phyloP scores from a whole-genome alignment of 1,140 invertebrate genomes.

The Heliconius nattereri region DNA sequence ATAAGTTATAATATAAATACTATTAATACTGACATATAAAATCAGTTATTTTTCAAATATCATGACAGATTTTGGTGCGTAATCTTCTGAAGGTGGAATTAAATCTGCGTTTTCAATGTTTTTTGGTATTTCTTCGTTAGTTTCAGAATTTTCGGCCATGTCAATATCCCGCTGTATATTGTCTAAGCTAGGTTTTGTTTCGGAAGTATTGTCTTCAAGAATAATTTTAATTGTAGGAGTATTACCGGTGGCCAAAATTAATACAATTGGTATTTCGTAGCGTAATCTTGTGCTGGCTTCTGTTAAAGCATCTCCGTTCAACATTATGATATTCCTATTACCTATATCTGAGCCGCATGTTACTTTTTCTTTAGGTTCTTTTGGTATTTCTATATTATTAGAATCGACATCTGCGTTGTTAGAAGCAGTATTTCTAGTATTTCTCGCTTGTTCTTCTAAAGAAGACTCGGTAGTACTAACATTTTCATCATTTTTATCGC shows the following conservation, averaged over 20 bases:
- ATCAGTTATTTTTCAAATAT: neutral
- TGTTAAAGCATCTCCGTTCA: slow-evolving; percentile 26
- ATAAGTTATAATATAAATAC: slow-evolving; percentile 1
- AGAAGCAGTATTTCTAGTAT: slow-evolving; percentile 24
- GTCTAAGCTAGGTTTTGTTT: neutral
- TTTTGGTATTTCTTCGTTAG: neutral
- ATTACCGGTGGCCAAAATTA: slow-evolving; percentile 25
- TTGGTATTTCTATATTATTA: slow-evolving; percentile 1
- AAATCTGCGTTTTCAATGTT: neutral
- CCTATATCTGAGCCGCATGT: neutral
- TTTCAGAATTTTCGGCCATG: neutral
- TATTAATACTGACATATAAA: neutral
- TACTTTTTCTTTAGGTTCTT: slow-evolving; percentile 17
- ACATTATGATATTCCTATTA: slow-evolving; percentile 20
- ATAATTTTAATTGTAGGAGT: slow-evolving; percentile 34
- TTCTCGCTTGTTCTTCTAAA: slow-evolving; percentile 37
- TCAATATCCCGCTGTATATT: neutral
- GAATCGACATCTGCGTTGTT: slow-evolving; percentile 5
- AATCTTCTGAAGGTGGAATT: slow-evolving; percentile 7
- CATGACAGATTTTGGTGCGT: slow-evolving; percentile 9
- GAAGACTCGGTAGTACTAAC: slow-evolving; percentile 24
- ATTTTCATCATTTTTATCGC: slow-evolving; percentile 25
- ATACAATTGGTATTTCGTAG: slow-evolving; percentile 28
- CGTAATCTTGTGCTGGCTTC: slow-evolving; percentile 10
- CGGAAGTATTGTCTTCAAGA: slow-evolving; percentile 14